These are phyloP conservation scores for Microctenopoma stevenorrisi DNA, from an alignment of 2,797 vertebrate genomes.

Conservation along the genomic window DNA sequence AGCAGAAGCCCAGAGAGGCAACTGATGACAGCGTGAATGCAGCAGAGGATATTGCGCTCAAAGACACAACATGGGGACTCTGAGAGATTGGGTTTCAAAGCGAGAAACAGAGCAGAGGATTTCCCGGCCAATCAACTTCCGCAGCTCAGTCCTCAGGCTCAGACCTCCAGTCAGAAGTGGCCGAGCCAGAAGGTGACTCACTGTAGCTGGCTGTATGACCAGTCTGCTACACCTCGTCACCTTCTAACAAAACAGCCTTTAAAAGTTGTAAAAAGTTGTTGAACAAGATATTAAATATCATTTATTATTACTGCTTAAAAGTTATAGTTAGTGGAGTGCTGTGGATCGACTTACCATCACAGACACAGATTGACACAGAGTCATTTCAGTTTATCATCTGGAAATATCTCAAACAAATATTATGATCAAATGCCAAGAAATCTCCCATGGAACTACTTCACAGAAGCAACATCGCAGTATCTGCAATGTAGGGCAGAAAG, in stretches of 20 bases:
- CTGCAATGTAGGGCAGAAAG: no score
- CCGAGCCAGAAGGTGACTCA: constrained; percentile 11
- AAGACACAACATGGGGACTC: constrained; percentile 82
- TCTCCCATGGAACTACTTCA: no score
- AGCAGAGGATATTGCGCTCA: constrained; percentile 76
- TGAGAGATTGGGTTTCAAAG: constrained; percentile 83
- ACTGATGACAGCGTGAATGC: constrained; percentile 76
- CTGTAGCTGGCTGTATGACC: not conserved
- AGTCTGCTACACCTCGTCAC: not conserved
- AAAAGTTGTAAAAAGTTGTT: not conserved
- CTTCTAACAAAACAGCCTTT: not conserved
- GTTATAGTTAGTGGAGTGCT: not conserved
- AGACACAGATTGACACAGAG: no score
- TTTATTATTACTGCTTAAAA: not conserved
- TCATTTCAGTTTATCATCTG: no score
- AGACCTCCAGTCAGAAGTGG: constrained; percentile 35
- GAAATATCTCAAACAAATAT: no score
- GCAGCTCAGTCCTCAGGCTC: constrained; percentile 18
- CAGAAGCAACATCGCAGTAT: no score
- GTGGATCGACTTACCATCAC: no score
- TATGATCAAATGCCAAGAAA: no score
- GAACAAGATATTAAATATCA: not conserved
- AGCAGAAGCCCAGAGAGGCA: constrained; percentile 54
- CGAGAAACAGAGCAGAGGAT: constrained; percentile 41
- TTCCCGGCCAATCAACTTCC: constrained; percentile 61